Evolutionary conservation across 2,797 vertebrate genomes (phyloP).

Genomic region (Ctenosaura bakeri): DNA sequence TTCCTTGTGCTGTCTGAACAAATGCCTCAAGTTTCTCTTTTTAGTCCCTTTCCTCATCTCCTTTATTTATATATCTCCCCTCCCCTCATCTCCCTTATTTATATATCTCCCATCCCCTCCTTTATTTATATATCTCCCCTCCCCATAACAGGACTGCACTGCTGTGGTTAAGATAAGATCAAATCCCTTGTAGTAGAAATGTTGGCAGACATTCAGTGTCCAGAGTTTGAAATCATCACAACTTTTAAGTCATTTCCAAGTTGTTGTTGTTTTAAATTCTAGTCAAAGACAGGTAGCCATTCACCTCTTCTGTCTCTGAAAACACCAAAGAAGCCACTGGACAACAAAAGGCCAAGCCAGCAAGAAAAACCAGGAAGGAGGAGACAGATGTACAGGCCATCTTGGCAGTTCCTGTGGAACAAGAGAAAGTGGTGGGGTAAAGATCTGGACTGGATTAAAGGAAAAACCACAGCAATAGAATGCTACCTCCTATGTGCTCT

Average conservation of each 20-base stretch:
- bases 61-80: not conserved
- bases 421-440: slow-evolving; percentile 16
- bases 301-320: slow-evolving; percentile 80
- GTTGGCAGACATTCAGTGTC: not conserved
- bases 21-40: not conserved
- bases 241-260: not conserved
- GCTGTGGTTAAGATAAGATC: not conserved
- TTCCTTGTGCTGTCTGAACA: not conserved
- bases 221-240: not conserved
- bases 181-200: not conserved
- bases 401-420: slow-evolving; percentile 73
- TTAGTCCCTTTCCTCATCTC: not conserved
- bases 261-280: not conserved
- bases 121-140: not conserved
- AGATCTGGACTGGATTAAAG: not conserved
- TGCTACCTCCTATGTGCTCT: not conserved
- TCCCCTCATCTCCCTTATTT: not conserved
- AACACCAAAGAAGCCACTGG: slow-evolving; percentile 86
- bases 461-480: not conserved
- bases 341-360: slow-evolving; percentile 92
- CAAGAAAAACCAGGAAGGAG: slow-evolving; percentile 85
- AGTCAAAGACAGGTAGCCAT: not conserved
- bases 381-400: slow-evolving; percentile 82
- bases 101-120: too few species aligned
- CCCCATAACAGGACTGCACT: not conserved